These are phyloP conservation scores for Brachirus orientalis DNA, from an alignment of 2,113 vertebrate genomes.

Conservation along the genomic window DNA sequence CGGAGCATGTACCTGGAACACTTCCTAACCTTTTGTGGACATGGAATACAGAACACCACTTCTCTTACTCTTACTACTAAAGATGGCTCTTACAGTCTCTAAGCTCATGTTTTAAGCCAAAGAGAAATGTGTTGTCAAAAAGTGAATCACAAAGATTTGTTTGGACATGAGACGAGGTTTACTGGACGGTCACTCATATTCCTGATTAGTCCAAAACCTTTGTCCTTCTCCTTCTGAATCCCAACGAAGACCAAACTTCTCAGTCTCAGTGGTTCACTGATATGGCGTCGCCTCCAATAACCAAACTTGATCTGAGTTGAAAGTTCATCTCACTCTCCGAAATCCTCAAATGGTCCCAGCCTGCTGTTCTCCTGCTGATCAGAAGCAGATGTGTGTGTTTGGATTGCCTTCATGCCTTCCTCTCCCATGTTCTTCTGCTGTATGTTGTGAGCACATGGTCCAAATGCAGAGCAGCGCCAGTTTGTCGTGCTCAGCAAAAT, in stretches of 20 bases:
- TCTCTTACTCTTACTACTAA: too few species aligned
- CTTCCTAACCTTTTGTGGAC: too few species aligned
- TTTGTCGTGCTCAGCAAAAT: conserved; percentile 39
- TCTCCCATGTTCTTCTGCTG: conserved; percentile 35
- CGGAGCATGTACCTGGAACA: too few species aligned
- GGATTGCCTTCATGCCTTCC: conserved; percentile 24
- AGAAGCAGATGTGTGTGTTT: conserved; percentile 52
- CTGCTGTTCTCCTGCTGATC: conserved; percentile 67
- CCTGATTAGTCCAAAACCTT: neutral
- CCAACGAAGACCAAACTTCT: too few species aligned
- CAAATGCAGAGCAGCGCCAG: conserved; percentile 9
- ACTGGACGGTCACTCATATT: neutral
- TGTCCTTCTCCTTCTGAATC: neutral
- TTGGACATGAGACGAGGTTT: conserved; percentile 4
- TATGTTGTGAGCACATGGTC: conserved; percentile 13
- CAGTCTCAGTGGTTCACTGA: conserved; percentile 13
- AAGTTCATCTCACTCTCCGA: conserved; percentile 28
- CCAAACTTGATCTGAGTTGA: conserved; percentile 26
- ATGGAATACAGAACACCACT: too few species aligned
- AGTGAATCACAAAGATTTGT: neutral
- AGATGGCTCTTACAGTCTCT: too few species aligned
- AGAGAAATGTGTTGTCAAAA: neutral
- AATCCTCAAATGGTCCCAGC: conserved; percentile 19
- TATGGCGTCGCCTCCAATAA: neutral
- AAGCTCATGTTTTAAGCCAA: neutral